A percentile compares a stretch with the other conserved stretches of the same genome.
Evolutionary conservation across 2,113 vertebrate genomes (phyloP).

Genomic region (Thunnus maccoyii): DNA sequence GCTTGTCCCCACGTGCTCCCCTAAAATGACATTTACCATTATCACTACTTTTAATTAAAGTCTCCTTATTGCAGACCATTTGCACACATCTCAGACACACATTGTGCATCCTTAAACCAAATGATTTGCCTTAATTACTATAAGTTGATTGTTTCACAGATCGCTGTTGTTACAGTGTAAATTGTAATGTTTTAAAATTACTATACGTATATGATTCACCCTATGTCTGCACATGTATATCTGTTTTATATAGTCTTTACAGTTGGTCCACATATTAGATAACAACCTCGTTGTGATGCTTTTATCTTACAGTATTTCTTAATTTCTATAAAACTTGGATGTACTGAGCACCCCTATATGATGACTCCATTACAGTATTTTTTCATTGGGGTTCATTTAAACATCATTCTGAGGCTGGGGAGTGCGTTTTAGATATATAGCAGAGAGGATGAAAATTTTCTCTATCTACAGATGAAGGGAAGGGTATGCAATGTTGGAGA

Average conservation of each 20-base stretch:
- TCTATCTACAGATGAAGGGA: neutral
- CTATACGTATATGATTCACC: too few relatives aligned
- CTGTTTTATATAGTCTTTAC: too few relatives aligned
- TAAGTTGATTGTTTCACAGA: neutral
- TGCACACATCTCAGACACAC: neutral
- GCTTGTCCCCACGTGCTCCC: neutral
- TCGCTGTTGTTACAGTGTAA: neutral
- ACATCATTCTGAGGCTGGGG: too few relatives aligned
- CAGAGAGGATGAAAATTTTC: neutral
- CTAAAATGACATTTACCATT: neutral
- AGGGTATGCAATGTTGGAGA: neutral
- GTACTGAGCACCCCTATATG: too few relatives aligned
- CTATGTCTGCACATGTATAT: too few relatives aligned
- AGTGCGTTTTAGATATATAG: too few relatives aligned
- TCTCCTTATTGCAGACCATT: neutral
- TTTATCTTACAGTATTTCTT: too few relatives aligned
- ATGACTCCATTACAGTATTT: neutral
- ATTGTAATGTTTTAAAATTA: too few relatives aligned
- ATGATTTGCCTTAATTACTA: neutral
- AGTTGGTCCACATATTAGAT: too few relatives aligned
- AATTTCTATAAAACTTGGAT: too few relatives aligned
- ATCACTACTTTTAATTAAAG: neutral
- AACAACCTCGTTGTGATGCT: too few relatives aligned
- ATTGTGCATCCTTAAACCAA: neutral
- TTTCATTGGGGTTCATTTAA: too few relatives aligned